These are phyloP conservation scores for Pachymerium ferrugineum DNA, from an alignment of 2,888 invertebrate species.

Conservation along the genomic window DNA sequence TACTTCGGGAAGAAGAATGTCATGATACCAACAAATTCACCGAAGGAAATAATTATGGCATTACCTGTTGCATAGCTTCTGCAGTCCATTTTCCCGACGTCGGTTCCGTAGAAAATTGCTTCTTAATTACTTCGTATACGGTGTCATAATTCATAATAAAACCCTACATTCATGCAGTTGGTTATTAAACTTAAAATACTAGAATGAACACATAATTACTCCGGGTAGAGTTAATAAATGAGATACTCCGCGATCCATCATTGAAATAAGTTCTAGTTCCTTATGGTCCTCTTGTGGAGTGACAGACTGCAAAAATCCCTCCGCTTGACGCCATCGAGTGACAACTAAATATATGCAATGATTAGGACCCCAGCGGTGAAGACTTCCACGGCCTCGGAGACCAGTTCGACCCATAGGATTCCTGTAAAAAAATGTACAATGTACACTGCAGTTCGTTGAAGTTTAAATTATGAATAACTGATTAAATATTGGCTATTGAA, in stretches of 20 bases:
- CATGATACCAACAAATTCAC: not conserved
- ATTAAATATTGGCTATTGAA: no score
- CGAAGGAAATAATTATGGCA: not conserved
- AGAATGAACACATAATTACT: constrained; percentile 20
- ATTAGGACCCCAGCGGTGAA: constrained; percentile 96
- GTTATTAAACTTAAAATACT: not conserved
- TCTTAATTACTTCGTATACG: constrained; percentile 33
- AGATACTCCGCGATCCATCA: not conserved
- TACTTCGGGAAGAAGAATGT: constrained; percentile 26
- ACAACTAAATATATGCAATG: constrained; percentile 97
- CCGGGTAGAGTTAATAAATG: constrained; percentile 33
- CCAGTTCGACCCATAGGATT: constrained; percentile 93
- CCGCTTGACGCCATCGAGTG: constrained; percentile 55
- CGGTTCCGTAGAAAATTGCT: constrained; percentile 85
- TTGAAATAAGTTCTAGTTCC: constrained; percentile 31
- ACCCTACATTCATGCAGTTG: constrained; percentile 28
- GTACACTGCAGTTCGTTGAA: no score
- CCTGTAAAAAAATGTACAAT: constrained; percentile 39
- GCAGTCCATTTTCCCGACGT: constrained; percentile 80
- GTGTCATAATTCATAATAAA: constrained; percentile 55
- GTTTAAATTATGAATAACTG: no score
- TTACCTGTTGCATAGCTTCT: constrained; percentile 54
- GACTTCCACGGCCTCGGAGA: constrained; percentile 70
- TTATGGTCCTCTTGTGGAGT: constrained; percentile 32
- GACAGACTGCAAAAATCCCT: constrained; percentile 35